Percentiles rank a stretch among this genome's conserved stretches.
phyloP scores from a whole-genome alignment of 2,888 invertebrate genomes.

The Monoplex corrugatus region DNA sequence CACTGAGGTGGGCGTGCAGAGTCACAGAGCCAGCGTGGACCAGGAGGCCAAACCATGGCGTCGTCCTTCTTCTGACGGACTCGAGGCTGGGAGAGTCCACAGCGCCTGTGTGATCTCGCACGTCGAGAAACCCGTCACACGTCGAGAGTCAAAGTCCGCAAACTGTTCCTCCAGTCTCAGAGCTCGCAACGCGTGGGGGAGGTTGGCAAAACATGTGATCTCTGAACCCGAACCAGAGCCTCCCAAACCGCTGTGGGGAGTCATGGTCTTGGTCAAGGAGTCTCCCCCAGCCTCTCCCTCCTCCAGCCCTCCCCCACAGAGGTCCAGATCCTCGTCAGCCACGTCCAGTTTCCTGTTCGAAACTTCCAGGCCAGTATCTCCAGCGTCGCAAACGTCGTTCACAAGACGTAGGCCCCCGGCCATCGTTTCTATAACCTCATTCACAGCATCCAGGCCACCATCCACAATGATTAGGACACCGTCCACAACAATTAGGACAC shows the following conservation, averaged over 20 bases:
- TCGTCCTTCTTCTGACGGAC: background rate
- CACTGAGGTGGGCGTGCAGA: background rate
- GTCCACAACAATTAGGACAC: no score
- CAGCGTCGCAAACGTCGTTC: background rate
- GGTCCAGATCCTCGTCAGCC: background rate
- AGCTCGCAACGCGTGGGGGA: slow-evolving; percentile 20
- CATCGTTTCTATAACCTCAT: background rate
- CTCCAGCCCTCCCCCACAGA: background rate
- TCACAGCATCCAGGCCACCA: background rate
- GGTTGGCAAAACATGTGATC: background rate
- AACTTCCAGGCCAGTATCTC: background rate
- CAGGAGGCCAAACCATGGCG: background rate
- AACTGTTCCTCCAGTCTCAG: background rate
- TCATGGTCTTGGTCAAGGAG: background rate
- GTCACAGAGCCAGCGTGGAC: background rate
- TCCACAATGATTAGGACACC: background rate
- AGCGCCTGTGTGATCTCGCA: background rate
- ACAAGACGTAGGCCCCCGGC: background rate
- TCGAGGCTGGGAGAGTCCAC: no score
- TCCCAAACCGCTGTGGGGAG: background rate
- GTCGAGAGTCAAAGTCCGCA: no score
- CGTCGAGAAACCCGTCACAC: no score
- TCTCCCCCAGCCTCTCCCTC: background rate
- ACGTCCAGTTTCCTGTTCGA: background rate
- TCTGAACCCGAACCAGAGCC: background rate